These are phyloP conservation scores for Caenorhabditis sinica DNA, from an alignment of 2,888 invertebrate genomes.

Conservation along the genomic window DNA sequence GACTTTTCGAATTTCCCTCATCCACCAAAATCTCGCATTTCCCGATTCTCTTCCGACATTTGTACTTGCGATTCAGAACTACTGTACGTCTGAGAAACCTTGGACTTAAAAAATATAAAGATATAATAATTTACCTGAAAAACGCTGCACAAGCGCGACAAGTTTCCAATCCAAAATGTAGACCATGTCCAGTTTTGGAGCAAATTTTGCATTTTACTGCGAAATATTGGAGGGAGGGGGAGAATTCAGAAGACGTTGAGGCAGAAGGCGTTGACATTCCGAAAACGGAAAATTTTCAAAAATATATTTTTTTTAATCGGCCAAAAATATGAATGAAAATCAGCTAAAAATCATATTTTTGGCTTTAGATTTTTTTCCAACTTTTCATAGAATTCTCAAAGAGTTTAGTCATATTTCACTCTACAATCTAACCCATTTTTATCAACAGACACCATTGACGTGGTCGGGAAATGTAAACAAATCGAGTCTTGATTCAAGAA, in stretches of 20 bases:
- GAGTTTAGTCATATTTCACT: no score
- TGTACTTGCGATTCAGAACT: slow-evolving; percentile 46
- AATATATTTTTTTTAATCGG: no score
- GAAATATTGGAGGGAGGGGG: slow-evolving; percentile 12
- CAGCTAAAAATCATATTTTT: no score
- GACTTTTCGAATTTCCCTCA: slow-evolving; percentile 9
- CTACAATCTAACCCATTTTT: background rate
- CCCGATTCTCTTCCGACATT: slow-evolving; percentile 32
- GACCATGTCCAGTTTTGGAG: slow-evolving; percentile 45
- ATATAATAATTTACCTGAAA: slow-evolving; percentile 40
- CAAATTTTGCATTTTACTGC: slow-evolving; percentile 49
- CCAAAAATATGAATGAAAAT: no score
- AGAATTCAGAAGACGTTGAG: background rate
- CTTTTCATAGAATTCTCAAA: no score
- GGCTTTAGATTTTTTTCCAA: no score
- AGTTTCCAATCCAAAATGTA: slow-evolving; percentile 56
- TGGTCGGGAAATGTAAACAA: no score
- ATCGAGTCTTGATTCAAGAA: background rate
- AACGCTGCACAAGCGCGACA: slow-evolving; percentile 63
- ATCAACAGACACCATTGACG: background rate
- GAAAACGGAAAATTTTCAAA: no score
- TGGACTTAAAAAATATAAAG: background rate
- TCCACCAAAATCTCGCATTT: slow-evolving; percentile 39
- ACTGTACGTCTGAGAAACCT: slow-evolving; percentile 58
- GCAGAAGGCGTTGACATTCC: no score